These are phyloP conservation scores for Todiramphus saurophagus DNA, from an alignment of 2,113 vertebrate species.

Conservation along the genomic window DNA sequence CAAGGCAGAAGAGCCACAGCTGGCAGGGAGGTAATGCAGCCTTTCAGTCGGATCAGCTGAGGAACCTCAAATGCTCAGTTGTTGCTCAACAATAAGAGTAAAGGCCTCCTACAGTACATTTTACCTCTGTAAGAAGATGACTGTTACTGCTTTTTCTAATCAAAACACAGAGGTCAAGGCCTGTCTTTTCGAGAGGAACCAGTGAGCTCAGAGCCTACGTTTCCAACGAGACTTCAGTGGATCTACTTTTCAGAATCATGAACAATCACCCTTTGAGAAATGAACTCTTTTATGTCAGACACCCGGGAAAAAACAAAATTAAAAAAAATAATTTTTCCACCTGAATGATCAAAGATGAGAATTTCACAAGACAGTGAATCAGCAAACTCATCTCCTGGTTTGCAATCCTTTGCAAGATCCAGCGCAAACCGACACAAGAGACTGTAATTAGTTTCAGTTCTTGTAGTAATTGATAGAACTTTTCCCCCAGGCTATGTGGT, in stretches of 20 bases:
- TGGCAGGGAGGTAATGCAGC: rapidly evolving
- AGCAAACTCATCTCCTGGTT: background rate
- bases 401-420: background rate
- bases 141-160: background rate
- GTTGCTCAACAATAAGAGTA: background rate
- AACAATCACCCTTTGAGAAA: background rate
- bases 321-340: background rate
- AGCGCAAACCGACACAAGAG: background rate
- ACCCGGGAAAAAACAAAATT: background rate
- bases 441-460: background rate
- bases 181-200: background rate
- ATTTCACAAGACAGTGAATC: background rate
- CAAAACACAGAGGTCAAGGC: background rate
- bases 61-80: background rate
- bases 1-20: background rate
- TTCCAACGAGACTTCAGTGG: rapidly evolving
- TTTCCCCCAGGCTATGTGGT: background rate
- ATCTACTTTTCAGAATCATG: background rate
- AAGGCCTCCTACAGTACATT: background rate
- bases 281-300: background rate
- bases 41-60: rapidly evolving
- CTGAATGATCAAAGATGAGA: background rate
- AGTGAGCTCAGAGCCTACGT: background rate
- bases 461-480: background rate
- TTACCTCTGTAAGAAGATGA: background rate